Conservation (phyloP, 2,888 invertebrate genomes). For the Cosmia trapezina region DNA sequence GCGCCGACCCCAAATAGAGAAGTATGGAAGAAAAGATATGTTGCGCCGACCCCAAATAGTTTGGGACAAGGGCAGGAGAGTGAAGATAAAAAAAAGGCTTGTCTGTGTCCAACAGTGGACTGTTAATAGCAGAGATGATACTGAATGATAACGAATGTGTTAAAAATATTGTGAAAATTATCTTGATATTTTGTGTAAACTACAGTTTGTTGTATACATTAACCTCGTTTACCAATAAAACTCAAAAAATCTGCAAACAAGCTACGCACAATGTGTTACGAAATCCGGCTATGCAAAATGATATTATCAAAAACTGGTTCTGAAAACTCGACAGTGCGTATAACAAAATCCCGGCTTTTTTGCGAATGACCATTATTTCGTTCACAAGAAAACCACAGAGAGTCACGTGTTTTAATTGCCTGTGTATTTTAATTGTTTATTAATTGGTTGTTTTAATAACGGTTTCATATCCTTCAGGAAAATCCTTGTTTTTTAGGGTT, state of each 20-base stretch:
- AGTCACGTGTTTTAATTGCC: not conserved
- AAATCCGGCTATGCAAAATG: slow-evolving; percentile 4
- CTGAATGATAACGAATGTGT: no score
- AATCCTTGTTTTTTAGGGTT: not conserved
- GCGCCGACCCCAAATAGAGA: no score
- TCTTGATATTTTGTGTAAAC: not conserved
- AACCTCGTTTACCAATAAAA: not conserved
- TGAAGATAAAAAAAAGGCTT: not conserved
- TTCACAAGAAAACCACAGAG: slow-evolving; percentile 1
- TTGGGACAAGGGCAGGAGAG: no score
- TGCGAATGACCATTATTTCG: not conserved
- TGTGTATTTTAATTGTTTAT: not conserved
- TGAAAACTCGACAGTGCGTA: not conserved
- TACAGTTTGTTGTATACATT: not conserved
- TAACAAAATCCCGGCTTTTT: slow-evolving; percentile 25
- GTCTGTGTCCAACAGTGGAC: not conserved
- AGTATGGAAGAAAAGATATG: no score
- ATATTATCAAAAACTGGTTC: slow-evolving; percentile 27
- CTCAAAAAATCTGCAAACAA: not conserved
- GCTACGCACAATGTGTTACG: not conserved
- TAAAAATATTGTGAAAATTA: not conserved
- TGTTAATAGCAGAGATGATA: not conserved
- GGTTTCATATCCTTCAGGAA: not conserved
- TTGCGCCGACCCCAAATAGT: no score
- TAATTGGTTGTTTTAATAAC: not conserved